These are phyloP conservation scores for Callipepla squamata DNA, from an alignment of 2,113 vertebrate species.

Conservation along the genomic window DNA sequence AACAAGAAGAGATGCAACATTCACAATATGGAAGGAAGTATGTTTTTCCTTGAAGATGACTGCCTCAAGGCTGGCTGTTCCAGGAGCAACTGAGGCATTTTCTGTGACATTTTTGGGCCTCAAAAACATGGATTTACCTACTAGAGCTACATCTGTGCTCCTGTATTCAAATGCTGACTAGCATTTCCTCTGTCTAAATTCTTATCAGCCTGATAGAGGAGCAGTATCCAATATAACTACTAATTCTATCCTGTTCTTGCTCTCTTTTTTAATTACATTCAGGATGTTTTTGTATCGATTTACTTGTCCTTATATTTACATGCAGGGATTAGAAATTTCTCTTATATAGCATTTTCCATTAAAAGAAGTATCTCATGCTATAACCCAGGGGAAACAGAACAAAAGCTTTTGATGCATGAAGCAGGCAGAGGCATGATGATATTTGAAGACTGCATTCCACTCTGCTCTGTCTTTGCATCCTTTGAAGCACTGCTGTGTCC, in stretches of 20 bases:
- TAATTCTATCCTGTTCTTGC: neutral
- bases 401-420: conserved; percentile 30
- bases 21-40: neutral
- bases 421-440: neutral
- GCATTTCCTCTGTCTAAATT: neutral
- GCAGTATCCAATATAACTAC: neutral
- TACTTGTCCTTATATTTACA: conserved; percentile 43
- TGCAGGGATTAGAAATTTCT: conserved; percentile 39
- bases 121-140: neutral
- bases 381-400: neutral
- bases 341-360: conserved; percentile 38
- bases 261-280: conserved; percentile 47
- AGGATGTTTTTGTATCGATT: conserved; percentile 57
- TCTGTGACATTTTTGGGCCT: neutral
- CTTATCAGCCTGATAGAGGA: neutral
- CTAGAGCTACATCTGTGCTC: neutral
- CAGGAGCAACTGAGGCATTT: neutral
- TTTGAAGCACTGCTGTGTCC: neutral
- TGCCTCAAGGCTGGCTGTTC: neutral
- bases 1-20: neutral
- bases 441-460: conserved; percentile 18
- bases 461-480: neutral
- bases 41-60: neutral
- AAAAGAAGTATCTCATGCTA: neutral
- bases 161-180: neutral